Base-by-base conservation (phyloP, 2,888 invertebrate genomes). In the Lamellibrachia columna region DNA sequence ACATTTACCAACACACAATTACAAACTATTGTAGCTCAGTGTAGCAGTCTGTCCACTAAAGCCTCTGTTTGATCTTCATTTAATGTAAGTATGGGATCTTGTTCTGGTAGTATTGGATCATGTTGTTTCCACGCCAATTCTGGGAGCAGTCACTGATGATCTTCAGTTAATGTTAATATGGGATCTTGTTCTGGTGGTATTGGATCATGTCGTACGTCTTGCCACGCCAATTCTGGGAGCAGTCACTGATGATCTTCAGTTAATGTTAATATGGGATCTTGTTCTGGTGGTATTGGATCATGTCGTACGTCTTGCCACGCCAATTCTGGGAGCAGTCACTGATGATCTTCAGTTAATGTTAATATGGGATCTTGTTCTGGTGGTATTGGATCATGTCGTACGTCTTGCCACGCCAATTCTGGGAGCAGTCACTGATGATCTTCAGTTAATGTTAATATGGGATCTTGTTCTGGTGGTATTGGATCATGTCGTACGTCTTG, bases 201-300 rank as follows among this genome's bases (percentile, higher is more conserved):
- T 99, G 99, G 96, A 99, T 98, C 98, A 99, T 98, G 96, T 99
- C 99, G 96, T n/a, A n/a, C n/a, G n/a, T n/a, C n/a, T 98, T 98
- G 2, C 99, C 99, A 94, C 99, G 97, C 97, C 99, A 98, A 97
- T 99, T 99, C 93, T 99, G 97, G 97, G 98, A 99, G 94, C 99
- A 99, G 96, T 98, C 99, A 53, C 98, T 97, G 95, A 99, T 75
- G 22, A 75, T 15, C 22, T 75, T 75, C 75, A 22, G 22, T 58
- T 8, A 11, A 8, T 58, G 58, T 40, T 40, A 40, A 40, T 40
- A 40, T 40, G 40, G 40, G 40, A 40, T 40, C 40, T 40, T 40
- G 40, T 40, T 40, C 40, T 40, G 40, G 40, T 40, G 1, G 40
- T 40, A 40, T 40, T 40, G 40, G 40, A 40, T 40, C 40, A 40